Percentiles rank a stretch among this genome's conserved stretches.
Conservation (phyloP, 2,888 invertebrate genomes). For the Byasa hedistus region DNA sequence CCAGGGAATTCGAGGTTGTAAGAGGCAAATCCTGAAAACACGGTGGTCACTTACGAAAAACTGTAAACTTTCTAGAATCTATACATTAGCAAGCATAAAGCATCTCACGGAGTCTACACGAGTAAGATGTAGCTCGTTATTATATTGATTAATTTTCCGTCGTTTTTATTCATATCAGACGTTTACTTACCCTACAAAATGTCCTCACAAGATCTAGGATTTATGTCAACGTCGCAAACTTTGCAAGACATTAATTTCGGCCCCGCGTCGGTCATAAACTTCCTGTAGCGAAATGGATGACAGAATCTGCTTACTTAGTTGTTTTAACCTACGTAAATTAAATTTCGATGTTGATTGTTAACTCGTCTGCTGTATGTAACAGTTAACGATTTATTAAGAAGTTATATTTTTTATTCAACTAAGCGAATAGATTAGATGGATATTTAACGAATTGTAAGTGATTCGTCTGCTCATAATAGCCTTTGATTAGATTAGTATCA, state of each 20-base stretch:
- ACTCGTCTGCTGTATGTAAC: neutral
- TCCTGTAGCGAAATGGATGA: neutral
- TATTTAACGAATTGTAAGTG: no score
- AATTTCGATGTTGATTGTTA: neutral
- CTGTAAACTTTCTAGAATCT: no score
- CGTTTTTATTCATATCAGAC: neutral
- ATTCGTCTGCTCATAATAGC: no score
- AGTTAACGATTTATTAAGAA: neutral
- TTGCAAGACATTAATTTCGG: conserved; percentile 1
- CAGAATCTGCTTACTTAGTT: neutral
- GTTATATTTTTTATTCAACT: no score
- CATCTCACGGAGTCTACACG: no score
- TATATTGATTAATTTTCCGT: neutral
- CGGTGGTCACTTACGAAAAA: no score
- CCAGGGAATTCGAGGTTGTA: no score
- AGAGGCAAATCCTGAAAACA: no score
- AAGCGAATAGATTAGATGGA: no score
- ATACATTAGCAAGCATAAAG: no score
- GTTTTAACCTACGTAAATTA: neutral
- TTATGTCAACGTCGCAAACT: neutral
- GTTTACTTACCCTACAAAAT: neutral
- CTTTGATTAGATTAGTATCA: no score
- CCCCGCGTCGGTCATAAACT: conserved; percentile 2
- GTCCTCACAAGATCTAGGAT: neutral
- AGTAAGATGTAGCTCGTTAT: neutral